Conservation (phyloP, 2,113 vertebrate species). For the Formicarius rufipectus region DNA sequence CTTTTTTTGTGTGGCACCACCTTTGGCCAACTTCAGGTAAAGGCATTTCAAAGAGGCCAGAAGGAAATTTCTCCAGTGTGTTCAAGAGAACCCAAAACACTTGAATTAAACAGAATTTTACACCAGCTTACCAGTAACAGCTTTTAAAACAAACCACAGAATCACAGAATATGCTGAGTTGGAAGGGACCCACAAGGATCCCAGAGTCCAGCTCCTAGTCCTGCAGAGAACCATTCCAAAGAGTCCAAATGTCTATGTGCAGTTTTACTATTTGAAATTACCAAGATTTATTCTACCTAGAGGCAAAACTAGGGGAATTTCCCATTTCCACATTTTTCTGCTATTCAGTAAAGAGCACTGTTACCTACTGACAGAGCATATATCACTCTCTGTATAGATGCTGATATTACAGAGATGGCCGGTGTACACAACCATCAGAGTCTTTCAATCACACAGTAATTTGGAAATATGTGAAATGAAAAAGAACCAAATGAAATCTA, state of each 20-base stretch:
- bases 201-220: not conserved
- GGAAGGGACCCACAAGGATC: not conserved
- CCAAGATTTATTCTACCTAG: not conserved
- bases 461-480: not conserved
- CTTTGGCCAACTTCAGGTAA: not conserved
- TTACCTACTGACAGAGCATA: not conserved
- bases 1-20: not conserved
- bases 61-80: not conserved
- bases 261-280: not conserved
- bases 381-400: not conserved
- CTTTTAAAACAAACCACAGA: not conserved
- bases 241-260: not conserved
- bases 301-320: conserved; percentile 19
- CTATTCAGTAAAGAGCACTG: not conserved
- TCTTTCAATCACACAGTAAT: not conserved
- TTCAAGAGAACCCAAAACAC: not conserved
- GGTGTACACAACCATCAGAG: not conserved
- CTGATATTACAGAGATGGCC: not conserved
- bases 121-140: not conserved
- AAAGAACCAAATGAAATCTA: not conserved
- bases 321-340: conserved; percentile 12
- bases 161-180: not conserved
- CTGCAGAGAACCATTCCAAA: not conserved
- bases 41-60: not conserved
- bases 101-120: not conserved